Percentiles rank a stretch among this genome's conserved stretches.
These are phyloP conservation scores for Pelodiscus sinensis DNA, from an alignment of 2,113 vertebrate species.

Conservation along the genomic window DNA sequence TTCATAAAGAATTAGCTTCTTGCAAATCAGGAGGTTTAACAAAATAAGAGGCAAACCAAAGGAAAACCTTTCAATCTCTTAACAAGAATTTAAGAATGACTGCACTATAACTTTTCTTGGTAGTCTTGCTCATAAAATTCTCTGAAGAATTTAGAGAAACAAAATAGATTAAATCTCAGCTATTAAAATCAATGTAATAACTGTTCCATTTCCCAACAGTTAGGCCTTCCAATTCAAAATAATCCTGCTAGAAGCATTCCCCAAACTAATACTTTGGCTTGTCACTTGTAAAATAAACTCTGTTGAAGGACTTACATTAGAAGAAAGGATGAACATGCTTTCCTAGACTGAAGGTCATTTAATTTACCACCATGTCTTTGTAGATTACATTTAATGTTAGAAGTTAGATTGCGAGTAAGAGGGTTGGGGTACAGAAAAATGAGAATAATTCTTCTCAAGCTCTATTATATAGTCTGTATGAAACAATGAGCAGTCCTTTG, in stretches of 20 bases:
- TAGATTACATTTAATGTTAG: no score
- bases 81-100: background rate
- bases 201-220: background rate
- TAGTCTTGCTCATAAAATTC: background rate
- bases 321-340: no score
- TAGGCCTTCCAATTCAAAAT: background rate
- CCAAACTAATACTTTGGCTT: background rate
- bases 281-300: no score
- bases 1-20: background rate
- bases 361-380: no score
- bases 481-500: no score
- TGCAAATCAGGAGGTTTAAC: no score
- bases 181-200: background rate
- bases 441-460: no score
- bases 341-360: no score
- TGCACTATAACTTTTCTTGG: background rate
- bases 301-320: no score
- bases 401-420: no score
- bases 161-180: background rate
- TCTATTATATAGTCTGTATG: no score
- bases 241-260: background rate
- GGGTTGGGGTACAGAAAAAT: no score
- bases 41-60: background rate
- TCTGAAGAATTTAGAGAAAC: background rate
- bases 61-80: background rate